Base-by-base conservation (phyloP, 92 coral and sea anemone species). In the Blastomussa wellsi region DNA sequence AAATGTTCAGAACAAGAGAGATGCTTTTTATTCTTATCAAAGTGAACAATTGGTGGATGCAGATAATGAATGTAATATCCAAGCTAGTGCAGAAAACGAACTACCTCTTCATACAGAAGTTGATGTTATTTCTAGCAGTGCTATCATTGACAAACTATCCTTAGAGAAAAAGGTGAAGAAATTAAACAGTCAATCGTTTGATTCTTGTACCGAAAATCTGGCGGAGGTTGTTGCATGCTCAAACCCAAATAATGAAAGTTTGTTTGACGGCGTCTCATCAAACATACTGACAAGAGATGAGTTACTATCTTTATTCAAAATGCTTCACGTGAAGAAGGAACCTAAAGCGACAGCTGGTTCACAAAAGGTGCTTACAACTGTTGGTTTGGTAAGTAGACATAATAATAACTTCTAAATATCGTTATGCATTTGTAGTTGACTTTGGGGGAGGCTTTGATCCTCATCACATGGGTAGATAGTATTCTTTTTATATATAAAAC, bases 211-310 rank as follows among this genome's bases (percentile, higher is more conserved):
- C 12, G 49, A 62, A 39, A 42, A 49, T 39, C 37, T 64, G 6
- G 29, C 80, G 28, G 51, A 87, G 42, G 87, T 41, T 70, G 32
- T 19, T 81, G 24, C 32, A 24, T 35, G 38, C 60, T 16, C 62
- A 1, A 5, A 3, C 31, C 16, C 71, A 19, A 10, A 26, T 53
- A 33, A 8, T 28, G 75, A 79, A 39, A 82, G 76, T 51, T 33
- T 75, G 19, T 29, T 0, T 72, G 82, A 67, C 22, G 90, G 83
- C 26, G 74, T 16, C 31, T 57, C 88, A 39, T 88, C 90, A 42
- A 78, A 75, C 53, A 49, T 90, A n/a, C 68, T 90, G 74, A 92
- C 95, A 4, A 93, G 95, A 52, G 95, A 94, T 19, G 98, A 96
- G 59, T 70, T 96, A 67, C 74, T 96, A 72, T 84, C 84, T 20